Evolutionary conservation across 2,113 vertebrate genomes (phyloP).

Genomic region (Shinisaurus crocodilurus): DNA sequence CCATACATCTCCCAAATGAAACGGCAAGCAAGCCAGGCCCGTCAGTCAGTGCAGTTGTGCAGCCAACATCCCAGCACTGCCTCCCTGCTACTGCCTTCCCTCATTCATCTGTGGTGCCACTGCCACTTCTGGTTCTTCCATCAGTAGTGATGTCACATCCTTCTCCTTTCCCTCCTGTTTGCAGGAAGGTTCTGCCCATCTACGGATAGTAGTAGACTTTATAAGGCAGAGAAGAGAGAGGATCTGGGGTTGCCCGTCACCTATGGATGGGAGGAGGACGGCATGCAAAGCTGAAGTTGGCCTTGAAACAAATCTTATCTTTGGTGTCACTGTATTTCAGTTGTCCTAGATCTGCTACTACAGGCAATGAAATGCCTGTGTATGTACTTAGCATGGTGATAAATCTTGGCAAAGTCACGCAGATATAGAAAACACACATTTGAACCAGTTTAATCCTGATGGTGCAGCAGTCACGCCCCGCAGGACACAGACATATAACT

Average conservation of each 20-base stretch:
- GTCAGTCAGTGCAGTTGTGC: background rate
- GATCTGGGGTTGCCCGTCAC: background rate
- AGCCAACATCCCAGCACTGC: too few relatives aligned
- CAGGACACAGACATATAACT: background rate
- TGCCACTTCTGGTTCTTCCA: background rate
- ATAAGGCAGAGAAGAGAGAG: background rate
- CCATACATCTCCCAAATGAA: background rate
- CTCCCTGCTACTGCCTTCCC: background rate
- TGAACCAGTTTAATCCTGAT: slow-evolving; percentile 7
- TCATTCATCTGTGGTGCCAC: background rate
- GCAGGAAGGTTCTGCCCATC: background rate
- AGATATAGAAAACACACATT: slow-evolving; percentile 2
- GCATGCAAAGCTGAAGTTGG: background rate
- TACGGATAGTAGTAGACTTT: background rate
- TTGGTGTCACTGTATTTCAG: background rate
- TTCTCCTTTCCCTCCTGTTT: background rate
- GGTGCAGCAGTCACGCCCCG: background rate
- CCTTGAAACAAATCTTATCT: background rate
- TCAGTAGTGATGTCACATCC: too few relatives aligned
- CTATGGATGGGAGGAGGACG: too few relatives aligned
- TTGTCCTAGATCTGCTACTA: background rate
- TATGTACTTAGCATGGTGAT: background rate
- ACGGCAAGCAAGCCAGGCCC: background rate
- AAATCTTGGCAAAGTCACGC: slow-evolving; percentile 18
- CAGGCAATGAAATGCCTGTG: background rate